Conservation (phyloP, 2,113 vertebrate genomes). For the Ranitomeya imitator region DNA sequence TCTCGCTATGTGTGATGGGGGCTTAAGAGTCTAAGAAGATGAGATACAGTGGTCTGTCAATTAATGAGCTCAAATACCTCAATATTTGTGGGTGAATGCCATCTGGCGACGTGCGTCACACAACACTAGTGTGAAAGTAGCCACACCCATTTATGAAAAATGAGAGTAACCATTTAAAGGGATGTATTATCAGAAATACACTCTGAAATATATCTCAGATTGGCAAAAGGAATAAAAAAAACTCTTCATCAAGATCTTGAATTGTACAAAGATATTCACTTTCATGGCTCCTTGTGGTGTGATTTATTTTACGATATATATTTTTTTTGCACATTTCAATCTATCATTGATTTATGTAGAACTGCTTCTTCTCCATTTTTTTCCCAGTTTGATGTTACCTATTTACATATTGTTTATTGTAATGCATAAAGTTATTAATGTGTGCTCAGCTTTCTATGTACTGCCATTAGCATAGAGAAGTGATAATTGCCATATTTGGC, state of each 20-base stretch:
- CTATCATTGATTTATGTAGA: not conserved
- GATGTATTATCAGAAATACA: no score
- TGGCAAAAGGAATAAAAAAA: not conserved
- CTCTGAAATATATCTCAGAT: not conserved
- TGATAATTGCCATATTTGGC: constrained; percentile 2
- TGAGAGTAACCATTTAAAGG: no score
- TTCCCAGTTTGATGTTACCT: not conserved
- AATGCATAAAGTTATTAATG: constrained; percentile 16
- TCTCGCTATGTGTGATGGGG: no score
- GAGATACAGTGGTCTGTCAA: no score
- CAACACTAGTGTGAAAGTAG: no score
- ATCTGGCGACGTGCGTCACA: no score
- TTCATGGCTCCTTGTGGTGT: constrained; percentile 8
- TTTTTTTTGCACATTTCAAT: not conserved
- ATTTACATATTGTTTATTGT: constrained; percentile 35
- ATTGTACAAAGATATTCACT: not conserved
- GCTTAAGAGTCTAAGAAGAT: no score
- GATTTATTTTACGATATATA: constrained; percentile 22
- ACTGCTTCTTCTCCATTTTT: constrained; percentile 14
- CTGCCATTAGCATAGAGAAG: constrained; percentile 14
- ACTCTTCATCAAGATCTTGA: not conserved
- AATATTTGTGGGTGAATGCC: no score
- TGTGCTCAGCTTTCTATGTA: not conserved
- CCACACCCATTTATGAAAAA: no score
- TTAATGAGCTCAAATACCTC: no score